phyloP scores from a whole-genome alignment of 2,113 vertebrate genomes.

The Phrynosoma blainvillii region DNA sequence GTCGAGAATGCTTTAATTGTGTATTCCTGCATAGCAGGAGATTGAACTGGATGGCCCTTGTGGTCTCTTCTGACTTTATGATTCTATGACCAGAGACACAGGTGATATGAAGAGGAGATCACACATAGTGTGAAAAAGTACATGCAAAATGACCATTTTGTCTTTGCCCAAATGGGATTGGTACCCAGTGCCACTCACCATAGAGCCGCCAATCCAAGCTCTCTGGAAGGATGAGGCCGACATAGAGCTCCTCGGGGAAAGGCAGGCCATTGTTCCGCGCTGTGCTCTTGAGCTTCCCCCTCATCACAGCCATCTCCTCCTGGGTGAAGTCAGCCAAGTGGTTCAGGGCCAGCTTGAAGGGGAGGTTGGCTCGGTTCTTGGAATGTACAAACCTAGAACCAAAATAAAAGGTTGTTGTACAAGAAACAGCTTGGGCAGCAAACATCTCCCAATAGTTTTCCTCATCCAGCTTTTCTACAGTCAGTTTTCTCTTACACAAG shows the following conservation, averaged over 20 bases:
- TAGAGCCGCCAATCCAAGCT: constrained; percentile 82
- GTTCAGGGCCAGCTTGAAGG: constrained; percentile 75
- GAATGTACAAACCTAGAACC: constrained; percentile 76
- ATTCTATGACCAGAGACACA: no score
- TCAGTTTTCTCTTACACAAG: background rate
- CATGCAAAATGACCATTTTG: no score
- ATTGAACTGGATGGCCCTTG: no score
- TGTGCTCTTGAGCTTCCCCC: constrained; percentile 66
- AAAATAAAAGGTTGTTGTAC: background rate
- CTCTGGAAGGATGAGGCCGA: constrained; percentile 72
- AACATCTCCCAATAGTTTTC: accelerated
- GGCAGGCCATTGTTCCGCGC: constrained; percentile 72
- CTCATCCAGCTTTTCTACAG: background rate
- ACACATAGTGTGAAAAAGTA: background rate
- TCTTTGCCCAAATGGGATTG: background rate
- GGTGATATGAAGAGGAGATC: no score
- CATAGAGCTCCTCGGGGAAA: constrained; percentile 66
- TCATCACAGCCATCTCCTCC: constrained; percentile 69
- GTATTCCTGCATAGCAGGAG: no score
- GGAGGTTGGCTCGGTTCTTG: constrained; percentile 76
- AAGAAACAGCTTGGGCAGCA: background rate
- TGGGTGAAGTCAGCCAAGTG: constrained; percentile 73
- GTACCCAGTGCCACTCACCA: constrained; percentile 39
- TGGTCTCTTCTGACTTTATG: no score
- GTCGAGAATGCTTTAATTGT: no score